These are phyloP conservation scores for Eurosta solidaginis DNA, from an alignment of 1,140 invertebrate genomes.

Conservation along the genomic window DNA sequence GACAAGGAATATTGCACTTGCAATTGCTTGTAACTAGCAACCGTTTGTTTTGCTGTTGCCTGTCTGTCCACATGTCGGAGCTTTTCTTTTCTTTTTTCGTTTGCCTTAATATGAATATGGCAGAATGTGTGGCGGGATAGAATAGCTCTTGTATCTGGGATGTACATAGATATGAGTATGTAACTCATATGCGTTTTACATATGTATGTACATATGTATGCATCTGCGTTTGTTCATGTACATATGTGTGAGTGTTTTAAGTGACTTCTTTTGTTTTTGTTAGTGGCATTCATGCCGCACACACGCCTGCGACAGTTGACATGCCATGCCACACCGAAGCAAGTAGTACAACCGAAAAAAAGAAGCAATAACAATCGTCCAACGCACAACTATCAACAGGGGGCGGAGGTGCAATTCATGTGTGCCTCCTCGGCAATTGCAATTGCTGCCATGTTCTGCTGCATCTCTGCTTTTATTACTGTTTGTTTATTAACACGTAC, in stretches of 20 bases:
- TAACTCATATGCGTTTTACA: no score
- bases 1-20: conserved; percentile 25
- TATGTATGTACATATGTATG: background rate
- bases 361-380: background rate
- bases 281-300: background rate
- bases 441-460: conserved; percentile 14
- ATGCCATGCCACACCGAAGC: conserved; percentile 2
- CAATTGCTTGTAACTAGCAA: conserved; percentile 18
- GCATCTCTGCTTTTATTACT: background rate
- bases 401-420: background rate
- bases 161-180: no score
- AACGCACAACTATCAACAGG: background rate
- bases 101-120: background rate
- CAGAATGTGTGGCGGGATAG: background rate
- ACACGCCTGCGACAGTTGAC: background rate
- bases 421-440: background rate
- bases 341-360: background rate
- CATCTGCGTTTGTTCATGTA: background rate
- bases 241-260: background rate
- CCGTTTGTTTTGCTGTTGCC: background rate
- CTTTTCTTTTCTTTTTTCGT: background rate
- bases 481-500: background rate
- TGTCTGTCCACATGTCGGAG: background rate
- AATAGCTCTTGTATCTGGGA: no score
- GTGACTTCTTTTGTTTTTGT: background rate